phyloP scores from a whole-genome alignment of 1,140 invertebrate genomes.

The Trichoplusia ni region DNA sequence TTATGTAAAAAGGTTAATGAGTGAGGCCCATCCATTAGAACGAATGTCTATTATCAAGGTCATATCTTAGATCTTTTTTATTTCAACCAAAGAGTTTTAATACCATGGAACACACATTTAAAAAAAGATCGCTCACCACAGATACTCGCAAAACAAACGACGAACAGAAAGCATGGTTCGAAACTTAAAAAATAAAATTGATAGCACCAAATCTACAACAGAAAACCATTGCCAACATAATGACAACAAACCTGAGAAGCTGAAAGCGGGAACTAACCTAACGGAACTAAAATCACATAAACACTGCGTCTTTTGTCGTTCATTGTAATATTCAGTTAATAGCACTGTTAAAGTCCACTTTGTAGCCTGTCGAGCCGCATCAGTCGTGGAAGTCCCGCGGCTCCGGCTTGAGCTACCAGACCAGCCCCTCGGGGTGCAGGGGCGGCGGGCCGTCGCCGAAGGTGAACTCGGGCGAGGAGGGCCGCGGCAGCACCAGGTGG shows the following conservation, averaged over 20 bases:
- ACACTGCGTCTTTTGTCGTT: constrained; percentile 38
- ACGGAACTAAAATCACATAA: constrained; percentile 42
- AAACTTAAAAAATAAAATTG: constrained; percentile 12
- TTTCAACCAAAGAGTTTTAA: too few relatives aligned
- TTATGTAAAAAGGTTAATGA: too few relatives aligned
- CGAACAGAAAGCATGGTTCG: too few relatives aligned
- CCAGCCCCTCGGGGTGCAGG: constrained; percentile 77
- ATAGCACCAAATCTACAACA: background rate
- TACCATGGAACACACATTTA: too few relatives aligned
- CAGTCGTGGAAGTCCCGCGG: constrained; percentile 82
- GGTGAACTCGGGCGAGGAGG: constrained; percentile 77
- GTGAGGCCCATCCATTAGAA: too few relatives aligned
- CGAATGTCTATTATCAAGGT: too few relatives aligned
- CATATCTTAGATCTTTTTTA: too few relatives aligned
- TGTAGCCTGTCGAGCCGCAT: constrained; percentile 77
- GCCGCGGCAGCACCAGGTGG: constrained; percentile 74
- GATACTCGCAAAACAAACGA: too few relatives aligned
- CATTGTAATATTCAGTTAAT: constrained; percentile 16
- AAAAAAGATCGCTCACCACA: too few relatives aligned
- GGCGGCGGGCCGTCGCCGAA: constrained; percentile 77
- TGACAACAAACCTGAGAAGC: background rate
- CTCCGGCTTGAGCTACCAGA: constrained; percentile 83
- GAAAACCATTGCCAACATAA: background rate
- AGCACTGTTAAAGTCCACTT: constrained; percentile 66
- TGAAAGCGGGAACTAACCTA: background rate